These are phyloP conservation scores for Plecotus auritus DNA, from an alignment of 2,113 vertebrate genomes.

Conservation along the genomic window DNA sequence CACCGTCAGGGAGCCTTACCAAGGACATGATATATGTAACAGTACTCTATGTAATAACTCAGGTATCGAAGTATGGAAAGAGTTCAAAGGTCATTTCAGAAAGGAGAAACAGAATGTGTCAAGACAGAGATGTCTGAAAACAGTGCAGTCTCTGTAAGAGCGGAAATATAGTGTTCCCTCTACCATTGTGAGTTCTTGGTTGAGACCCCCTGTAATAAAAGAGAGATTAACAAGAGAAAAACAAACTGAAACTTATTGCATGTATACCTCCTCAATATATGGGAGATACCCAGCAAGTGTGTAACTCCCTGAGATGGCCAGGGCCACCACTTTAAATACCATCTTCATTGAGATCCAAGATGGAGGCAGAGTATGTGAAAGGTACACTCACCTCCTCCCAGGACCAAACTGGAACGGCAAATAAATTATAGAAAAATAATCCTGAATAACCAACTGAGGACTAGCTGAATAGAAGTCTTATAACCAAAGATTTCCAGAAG, in stretches of 20 bases:
- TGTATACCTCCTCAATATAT: neutral
- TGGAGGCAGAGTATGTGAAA: neutral
- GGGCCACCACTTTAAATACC: neutral
- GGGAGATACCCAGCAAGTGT: neutral
- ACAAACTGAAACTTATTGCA: neutral
- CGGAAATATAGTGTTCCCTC: neutral
- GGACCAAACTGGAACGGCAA: neutral
- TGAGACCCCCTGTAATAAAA: neutral
- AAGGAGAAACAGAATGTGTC: neutral
- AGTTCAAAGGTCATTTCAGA: neutral
- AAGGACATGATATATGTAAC: neutral
- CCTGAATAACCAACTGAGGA: neutral
- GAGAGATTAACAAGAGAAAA: neutral
- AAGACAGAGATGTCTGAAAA: neutral
- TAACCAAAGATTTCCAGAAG: neutral
- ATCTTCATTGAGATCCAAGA: neutral
- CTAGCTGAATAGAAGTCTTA: neutral
- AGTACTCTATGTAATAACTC: neutral
- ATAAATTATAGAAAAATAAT: neutral
- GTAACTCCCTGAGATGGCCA: neutral
- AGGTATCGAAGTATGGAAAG: neutral
- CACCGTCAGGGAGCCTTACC: neutral
- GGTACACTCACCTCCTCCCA: neutral
- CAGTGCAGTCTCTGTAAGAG: neutral
- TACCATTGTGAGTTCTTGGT: neutral